Evolutionary conservation across 2,888 invertebrate species (phyloP).

Genomic region (Trichogramma evanescens): DNA sequence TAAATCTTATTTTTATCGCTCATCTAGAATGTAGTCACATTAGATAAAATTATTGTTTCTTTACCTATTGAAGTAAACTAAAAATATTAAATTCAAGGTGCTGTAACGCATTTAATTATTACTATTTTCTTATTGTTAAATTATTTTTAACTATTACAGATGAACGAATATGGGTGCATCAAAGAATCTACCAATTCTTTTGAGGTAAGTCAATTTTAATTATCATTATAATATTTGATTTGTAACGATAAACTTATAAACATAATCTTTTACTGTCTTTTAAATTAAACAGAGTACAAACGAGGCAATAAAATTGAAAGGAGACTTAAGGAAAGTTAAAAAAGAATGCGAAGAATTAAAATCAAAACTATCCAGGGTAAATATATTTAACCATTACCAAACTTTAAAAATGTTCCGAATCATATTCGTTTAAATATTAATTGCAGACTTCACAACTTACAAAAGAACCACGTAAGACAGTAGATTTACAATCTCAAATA

Average conservation of each 20-base stretch:
- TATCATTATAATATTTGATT: background rate
- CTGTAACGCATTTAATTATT: no score
- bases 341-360: constrained; percentile 32
- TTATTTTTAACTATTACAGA: constrained; percentile 14
- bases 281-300: constrained; percentile 15
- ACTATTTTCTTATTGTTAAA: no score
- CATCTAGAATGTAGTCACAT: no score
- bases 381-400: constrained; percentile 2
- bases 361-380: constrained; percentile 25
- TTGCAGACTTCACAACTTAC: constrained; percentile 8
- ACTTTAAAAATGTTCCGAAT: background rate
- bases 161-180: constrained; percentile 21
- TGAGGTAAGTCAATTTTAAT: constrained; percentile 16
- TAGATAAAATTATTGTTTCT: no score
- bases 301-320: constrained; percentile 30
- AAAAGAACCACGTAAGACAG: constrained; percentile 23
- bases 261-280: constrained; percentile 1
- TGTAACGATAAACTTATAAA: background rate
- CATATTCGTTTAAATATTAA: background rate
- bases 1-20: no score
- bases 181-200: constrained; percentile 8
- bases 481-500: constrained; percentile 26
- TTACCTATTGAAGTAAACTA: no score
- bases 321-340: constrained; percentile 27
- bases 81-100: no score